phyloP scores from a whole-genome alignment of 2,888 invertebrate genomes.

The Dicranocentrus wangi region DNA sequence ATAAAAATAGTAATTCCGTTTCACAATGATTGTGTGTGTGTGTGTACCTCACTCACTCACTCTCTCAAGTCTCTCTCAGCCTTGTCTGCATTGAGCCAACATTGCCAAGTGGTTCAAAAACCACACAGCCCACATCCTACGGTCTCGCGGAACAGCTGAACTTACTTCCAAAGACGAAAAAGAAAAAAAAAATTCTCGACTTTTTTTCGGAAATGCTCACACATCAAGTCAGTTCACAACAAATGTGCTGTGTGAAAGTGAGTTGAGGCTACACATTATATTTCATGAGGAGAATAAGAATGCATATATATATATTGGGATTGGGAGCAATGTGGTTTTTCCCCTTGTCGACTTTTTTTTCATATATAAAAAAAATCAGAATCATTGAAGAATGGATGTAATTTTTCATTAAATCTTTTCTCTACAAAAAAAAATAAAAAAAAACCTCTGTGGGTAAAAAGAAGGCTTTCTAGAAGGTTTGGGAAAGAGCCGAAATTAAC shows the following conservation, averaged over 20 bases:
- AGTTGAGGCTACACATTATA: too few relatives aligned
- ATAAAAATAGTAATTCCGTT: slow-evolving; percentile 54
- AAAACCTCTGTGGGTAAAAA: too few relatives aligned
- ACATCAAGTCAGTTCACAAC: not conserved
- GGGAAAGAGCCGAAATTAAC: too few relatives aligned
- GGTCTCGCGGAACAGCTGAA: too few relatives aligned
- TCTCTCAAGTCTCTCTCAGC: too few relatives aligned
- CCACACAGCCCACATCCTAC: not conserved
- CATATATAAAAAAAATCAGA: slow-evolving; percentile 38
- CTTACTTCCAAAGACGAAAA: too few relatives aligned
- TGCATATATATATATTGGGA: slow-evolving; percentile 18
- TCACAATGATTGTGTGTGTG: slow-evolving; percentile 21
- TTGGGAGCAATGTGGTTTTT: too few relatives aligned
- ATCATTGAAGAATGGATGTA: slow-evolving; percentile 50
- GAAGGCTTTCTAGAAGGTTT: too few relatives aligned
- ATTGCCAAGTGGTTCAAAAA: too few relatives aligned
- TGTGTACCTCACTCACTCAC: not conserved
- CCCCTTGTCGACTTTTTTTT: slow-evolving; percentile 30
- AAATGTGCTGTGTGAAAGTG: slow-evolving; percentile 24
- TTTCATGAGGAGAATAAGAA: slow-evolving; percentile 18
- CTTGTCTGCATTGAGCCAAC: slow-evolving; percentile 1
- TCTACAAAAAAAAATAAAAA: too few relatives aligned
- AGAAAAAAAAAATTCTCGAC: too few relatives aligned
- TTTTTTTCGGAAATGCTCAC: not conserved
- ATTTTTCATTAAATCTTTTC: slow-evolving; percentile 58